A percentile compares a stretch with the other conserved stretches of the same genome.
These are phyloP conservation scores for Drosophila asahinai DNA, from an alignment of 1,140 invertebrate species.

Conservation along the genomic window DNA sequence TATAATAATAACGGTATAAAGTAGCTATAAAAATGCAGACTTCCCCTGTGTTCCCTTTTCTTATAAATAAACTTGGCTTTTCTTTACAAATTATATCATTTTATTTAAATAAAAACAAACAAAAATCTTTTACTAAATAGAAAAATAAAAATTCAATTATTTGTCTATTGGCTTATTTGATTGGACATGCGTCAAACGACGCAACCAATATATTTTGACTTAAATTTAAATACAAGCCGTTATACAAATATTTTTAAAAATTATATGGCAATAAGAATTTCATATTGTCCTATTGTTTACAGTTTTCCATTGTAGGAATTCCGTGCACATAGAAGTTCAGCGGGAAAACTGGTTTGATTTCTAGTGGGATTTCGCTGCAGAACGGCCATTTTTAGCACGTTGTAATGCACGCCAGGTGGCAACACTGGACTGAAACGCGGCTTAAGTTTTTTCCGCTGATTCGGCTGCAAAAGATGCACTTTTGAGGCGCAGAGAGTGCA, in stretches of 20 bases:
- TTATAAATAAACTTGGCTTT: neutral
- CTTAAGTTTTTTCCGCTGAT: constrained; percentile 37
- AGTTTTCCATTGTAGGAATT: no score
- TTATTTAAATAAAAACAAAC: no score
- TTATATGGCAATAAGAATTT: neutral
- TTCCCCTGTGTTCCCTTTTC: neutral
- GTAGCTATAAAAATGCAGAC: neutral
- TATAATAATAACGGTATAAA: constrained; percentile 10
- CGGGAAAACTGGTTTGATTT: neutral
- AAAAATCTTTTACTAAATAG: no score
- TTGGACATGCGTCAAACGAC: no score
- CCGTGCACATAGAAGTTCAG: neutral
- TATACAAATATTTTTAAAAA: neutral
- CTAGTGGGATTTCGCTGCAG: neutral
- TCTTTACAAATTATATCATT: neutral
- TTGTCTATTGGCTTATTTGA: no score
- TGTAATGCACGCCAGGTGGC: neutral
- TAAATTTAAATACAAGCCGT: no score
- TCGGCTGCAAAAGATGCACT: constrained; percentile 51
- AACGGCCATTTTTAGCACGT: neutral
- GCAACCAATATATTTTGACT: no score
- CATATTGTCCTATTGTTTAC: neutral
- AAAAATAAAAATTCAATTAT: no score
- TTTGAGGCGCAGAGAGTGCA: constrained; percentile 43
- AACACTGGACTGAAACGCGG: constrained; percentile 30